Evolutionary conservation across 2,797 vertebrate species (phyloP).

Genomic region (Ceyx erithaca): DNA sequence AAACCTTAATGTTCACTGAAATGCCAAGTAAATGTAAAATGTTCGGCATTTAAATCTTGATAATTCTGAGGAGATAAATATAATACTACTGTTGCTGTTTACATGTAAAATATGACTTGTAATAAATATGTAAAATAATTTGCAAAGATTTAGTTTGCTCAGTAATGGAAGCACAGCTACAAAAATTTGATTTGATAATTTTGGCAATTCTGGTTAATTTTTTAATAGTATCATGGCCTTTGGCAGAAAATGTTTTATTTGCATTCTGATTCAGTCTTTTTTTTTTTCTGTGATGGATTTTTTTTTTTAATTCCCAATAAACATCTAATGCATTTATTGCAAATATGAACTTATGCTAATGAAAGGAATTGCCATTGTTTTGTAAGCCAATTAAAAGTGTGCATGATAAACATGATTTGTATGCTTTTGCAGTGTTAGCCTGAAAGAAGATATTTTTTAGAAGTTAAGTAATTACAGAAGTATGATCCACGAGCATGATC

Average conservation of each 20-base stretch:
- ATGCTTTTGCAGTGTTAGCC: neutral
- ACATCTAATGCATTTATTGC: neutral
- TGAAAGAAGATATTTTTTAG: neutral
- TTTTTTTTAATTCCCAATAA: neutral
- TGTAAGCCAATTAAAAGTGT: neutral
- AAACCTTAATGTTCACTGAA: conserved; percentile 45
- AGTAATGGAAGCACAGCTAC: neutral
- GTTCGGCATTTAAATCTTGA: neutral
- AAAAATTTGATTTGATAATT: neutral
- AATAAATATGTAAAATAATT: neutral
- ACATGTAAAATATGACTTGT: neutral
- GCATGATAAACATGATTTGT: neutral
- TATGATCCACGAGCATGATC: neutral
- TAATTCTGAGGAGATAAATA: neutral
- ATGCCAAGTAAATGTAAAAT: conserved; percentile 20
- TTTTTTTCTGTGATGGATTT: neutral
- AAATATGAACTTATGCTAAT: neutral
- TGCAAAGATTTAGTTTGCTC: neutral
- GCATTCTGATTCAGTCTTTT: neutral
- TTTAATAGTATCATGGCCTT: neutral
- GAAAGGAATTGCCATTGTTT: neutral
- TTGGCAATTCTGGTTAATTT: neutral
- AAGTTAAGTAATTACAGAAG: neutral
- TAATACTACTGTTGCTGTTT: neutral
- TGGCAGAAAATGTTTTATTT: neutral